Evolutionary conservation across 2,113 vertebrate genomes (phyloP).

Genomic region (Syngnathus scovelli): DNA sequence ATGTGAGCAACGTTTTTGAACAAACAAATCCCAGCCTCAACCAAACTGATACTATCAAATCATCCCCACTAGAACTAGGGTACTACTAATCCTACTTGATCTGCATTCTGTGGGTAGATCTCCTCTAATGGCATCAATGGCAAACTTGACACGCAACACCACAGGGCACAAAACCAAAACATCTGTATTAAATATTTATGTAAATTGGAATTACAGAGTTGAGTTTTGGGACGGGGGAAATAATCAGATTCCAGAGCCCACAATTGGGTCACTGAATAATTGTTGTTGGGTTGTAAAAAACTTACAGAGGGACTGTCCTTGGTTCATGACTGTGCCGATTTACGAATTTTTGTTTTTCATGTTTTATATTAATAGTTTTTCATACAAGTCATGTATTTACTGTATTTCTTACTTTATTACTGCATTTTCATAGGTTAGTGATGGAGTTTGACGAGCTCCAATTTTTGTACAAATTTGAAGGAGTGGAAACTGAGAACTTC

Average conservation of each 20-base stretch:
- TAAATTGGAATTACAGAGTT: neutral
- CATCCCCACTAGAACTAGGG: conserved; percentile 13
- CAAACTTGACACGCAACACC: conserved; percentile 25
- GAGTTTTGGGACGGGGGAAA: neutral
- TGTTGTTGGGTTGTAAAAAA: too few species aligned
- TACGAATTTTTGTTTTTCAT: too few species aligned
- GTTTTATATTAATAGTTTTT: too few species aligned
- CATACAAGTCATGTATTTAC: too few species aligned
- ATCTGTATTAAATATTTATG: neutral
- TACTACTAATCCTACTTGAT: conserved; percentile 38
- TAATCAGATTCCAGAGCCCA: neutral
- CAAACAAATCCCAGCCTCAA: neutral
- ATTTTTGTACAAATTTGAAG: too few species aligned
- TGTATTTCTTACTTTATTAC: too few species aligned
- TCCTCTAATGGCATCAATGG: conserved; percentile 6
- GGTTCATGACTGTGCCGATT: too few species aligned
- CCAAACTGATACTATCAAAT: neutral
- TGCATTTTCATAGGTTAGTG: too few species aligned
- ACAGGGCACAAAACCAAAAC: conserved; percentile 9
- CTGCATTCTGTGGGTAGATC: conserved; percentile 9
- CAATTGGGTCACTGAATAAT: too few species aligned
- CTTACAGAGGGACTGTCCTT: too few species aligned
- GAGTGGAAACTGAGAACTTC: too few species aligned
- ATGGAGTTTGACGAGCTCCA: too few species aligned
- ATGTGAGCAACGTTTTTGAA: conserved; percentile 1